Percentiles rank a stretch among this genome's conserved stretches.
phyloP scores from a whole-genome alignment of 2,113 vertebrate species.

The Festucalex cinctus region DNA sequence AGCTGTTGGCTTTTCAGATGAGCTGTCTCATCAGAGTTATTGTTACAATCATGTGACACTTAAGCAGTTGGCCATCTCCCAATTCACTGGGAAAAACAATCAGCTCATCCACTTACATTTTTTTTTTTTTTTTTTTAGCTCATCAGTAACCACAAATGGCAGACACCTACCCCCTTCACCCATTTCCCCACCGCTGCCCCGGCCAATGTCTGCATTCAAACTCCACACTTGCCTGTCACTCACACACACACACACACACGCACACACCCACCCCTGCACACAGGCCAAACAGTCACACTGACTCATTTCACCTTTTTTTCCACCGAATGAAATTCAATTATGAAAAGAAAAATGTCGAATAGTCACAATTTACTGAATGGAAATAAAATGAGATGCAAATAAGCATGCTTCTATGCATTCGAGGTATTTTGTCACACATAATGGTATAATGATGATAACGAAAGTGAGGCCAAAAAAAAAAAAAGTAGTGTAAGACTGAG shows the following conservation, averaged over 20 bases:
- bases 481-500: conserved; percentile 20
- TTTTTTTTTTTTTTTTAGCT: background rate
- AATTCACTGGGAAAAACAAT: conserved; percentile 1
- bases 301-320: conserved; percentile 35
- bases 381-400: conserved; percentile 68
- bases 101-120: background rate
- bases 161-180: background rate
- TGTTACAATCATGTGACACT: conserved; percentile 9
- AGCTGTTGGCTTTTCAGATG: background rate
- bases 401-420: conserved; percentile 55
- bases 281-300: conserved; percentile 17
- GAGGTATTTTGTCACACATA: conserved; percentile 62
- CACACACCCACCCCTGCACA: background rate
- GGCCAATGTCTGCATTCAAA: too few species aligned
- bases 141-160: background rate
- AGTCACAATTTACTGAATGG: conserved; percentile 60
- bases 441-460: conserved; percentile 57
- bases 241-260: background rate
- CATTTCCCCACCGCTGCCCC: too few species aligned
- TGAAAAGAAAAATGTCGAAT: conserved; percentile 54
- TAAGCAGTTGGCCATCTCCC: conserved; percentile 1
- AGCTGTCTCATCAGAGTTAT: conserved; percentile 8
- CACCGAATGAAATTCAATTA: conserved; percentile 59
- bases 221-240: background rate
- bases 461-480: conserved; percentile 46